phyloP scores from a whole-genome alignment of 2,113 vertebrate species.

The Thalassarche chlororhynchos region DNA sequence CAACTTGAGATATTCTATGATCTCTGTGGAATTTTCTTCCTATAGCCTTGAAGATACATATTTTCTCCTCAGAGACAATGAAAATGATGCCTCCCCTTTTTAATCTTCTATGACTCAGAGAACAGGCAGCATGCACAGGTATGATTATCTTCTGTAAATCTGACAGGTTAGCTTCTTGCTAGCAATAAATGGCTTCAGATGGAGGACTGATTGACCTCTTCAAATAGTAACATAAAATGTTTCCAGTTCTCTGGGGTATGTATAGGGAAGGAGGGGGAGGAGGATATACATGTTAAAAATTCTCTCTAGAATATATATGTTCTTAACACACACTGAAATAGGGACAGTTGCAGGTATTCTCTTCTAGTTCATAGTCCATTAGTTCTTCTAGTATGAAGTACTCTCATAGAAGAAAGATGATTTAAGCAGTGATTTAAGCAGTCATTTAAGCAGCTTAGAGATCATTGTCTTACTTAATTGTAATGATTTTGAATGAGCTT shows the following conservation, averaged over 20 bases:
- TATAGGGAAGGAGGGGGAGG: neutral
- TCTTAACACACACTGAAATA: neutral
- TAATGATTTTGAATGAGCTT: neutral
- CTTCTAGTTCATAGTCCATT: neutral
- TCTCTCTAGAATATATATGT: neutral
- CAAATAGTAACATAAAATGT: neutral
- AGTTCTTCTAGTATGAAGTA: neutral
- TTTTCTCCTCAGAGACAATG: neutral
- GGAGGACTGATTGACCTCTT: neutral
- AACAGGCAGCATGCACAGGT: neutral
- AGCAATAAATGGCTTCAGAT: neutral
- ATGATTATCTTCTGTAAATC: neutral
- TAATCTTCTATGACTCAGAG: neutral
- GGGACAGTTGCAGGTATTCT: neutral
- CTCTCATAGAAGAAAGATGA: neutral
- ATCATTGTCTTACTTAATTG: neutral
- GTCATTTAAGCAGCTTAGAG: neutral
- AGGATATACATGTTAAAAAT: rapidly evolving
- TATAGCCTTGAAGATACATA: neutral
- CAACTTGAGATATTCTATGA: neutral
- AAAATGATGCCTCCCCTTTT: neutral
- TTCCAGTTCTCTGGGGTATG: neutral
- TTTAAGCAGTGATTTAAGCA: neutral
- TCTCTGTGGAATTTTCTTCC: neutral
- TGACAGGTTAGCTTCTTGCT: neutral